Conservation (phyloP, 2,888 invertebrate species). For the Phaonia tiefii region DNA sequence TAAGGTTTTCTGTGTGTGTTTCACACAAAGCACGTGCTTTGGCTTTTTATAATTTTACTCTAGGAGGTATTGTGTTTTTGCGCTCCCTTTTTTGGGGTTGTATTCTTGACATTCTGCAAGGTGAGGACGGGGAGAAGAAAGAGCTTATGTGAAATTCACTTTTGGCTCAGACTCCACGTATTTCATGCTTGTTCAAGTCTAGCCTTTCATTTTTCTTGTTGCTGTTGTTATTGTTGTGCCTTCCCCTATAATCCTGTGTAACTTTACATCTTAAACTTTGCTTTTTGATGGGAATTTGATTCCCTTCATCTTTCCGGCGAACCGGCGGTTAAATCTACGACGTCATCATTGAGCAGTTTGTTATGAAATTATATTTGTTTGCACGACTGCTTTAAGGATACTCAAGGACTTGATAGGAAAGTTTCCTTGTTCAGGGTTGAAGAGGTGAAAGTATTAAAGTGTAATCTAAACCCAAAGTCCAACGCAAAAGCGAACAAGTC, state of each 20-base stretch:
- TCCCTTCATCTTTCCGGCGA: conserved; percentile 14
- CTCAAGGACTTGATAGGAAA: conserved; percentile 1
- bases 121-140: too few species aligned
- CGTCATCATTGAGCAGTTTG: conserved; percentile 62
- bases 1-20: conserved; percentile 59
- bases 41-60: conserved; percentile 60
- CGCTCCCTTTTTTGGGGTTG: neutral
- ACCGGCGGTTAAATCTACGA: neutral
- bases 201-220: conserved; percentile 36
- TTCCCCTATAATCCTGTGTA: neutral
- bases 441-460: conserved; percentile 63
- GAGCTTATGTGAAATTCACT: neutral
- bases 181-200: conserved; percentile 66
- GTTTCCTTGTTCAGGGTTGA: conserved; percentile 29
- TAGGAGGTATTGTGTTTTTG: conserved; percentile 3
- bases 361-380: conserved; percentile 67
- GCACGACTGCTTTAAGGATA: conserved; percentile 57
- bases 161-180: conserved; percentile 62
- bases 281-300: conserved; percentile 10
- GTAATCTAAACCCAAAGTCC: conserved; percentile 40
- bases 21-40: conserved; percentile 60
- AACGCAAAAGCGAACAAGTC: neutral
- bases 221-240: too few species aligned
- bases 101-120: conserved; percentile 1
- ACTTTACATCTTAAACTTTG: conserved; percentile 32